Evolutionary conservation across 2,888 invertebrate genomes (phyloP).

Genomic region (Odontomyia ornata): DNA sequence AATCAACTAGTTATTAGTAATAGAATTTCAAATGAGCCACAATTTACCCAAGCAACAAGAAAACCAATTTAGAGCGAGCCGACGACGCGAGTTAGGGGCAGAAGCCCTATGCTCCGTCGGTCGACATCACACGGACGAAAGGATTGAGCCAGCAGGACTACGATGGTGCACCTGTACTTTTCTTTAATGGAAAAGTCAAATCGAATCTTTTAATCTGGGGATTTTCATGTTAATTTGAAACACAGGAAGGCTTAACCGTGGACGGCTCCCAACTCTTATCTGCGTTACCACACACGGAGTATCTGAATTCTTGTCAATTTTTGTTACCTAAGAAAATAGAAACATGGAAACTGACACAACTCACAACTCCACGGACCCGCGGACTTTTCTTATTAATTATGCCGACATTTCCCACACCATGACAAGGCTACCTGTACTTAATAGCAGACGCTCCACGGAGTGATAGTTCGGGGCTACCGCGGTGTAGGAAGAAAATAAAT

Average conservation of each 20-base stretch:
- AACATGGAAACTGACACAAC: conserved; percentile 33
- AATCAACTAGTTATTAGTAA: conserved; percentile 40
- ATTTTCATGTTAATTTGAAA: conserved; percentile 31
- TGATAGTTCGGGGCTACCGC: not conserved
- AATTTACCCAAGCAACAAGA: not conserved
- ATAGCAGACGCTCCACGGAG: not conserved
- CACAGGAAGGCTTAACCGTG: conserved; percentile 9
- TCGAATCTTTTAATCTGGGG: conserved; percentile 17
- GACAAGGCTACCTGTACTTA: not conserved
- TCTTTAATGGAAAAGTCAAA: conserved; percentile 35
- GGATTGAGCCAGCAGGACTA: conserved; percentile 22
- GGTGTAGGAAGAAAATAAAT: not conserved
- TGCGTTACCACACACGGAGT: conserved; percentile 29
- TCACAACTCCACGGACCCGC: not conserved
- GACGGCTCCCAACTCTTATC: conserved; percentile 12
- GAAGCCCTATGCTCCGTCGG: not conserved
- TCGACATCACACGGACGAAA: not conserved
- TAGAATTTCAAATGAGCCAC: conserved; percentile 36
- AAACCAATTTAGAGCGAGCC: not conserved
- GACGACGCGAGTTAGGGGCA: not conserved
- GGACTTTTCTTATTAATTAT: conserved; percentile 37
- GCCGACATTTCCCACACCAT: conserved; percentile 17
- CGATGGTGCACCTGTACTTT: conserved; percentile 15
- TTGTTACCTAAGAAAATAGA: conserved; percentile 30
- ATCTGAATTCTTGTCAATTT: conserved; percentile 8